A percentile compares a stretch with the other conserved stretches of the same genome.
These are phyloP conservation scores for Dipodomys stephensi DNA, from an alignment of 2,113 vertebrate genomes.

Conservation along the genomic window DNA sequence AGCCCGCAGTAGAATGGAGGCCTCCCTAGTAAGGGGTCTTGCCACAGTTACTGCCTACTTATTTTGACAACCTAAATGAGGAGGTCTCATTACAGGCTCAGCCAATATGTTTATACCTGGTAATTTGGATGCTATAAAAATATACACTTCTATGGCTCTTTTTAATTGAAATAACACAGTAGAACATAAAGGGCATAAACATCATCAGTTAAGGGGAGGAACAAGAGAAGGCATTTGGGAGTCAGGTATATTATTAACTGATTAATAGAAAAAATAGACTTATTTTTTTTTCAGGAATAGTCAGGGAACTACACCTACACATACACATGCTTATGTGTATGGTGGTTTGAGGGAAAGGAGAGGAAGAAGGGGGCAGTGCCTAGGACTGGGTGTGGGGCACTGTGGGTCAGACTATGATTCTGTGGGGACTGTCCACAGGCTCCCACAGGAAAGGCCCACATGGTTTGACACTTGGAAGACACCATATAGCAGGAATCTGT, in stretches of 20 bases:
- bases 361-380: neutral
- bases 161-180: constrained; percentile 22
- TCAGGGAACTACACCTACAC: neutral
- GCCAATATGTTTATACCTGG: neutral
- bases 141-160: neutral
- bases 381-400: neutral
- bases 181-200: neutral
- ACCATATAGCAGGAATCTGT: neutral
- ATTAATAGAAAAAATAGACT: neutral
- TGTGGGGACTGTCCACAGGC: too few relatives aligned
- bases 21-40: neutral
- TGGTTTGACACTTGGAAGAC: neutral
- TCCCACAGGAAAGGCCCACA: neutral
- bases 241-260: neutral
- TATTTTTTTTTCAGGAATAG: neutral
- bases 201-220: neutral
- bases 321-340: neutral
- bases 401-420: neutral
- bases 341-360: neutral
- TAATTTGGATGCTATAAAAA: constrained; percentile 3
- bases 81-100: neutral
- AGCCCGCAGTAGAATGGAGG: neutral
- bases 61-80: neutral
- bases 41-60: neutral
- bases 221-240: neutral